These are phyloP conservation scores for Myotis pilosus DNA, from an alignment of 2,797 vertebrate species.

Conservation along the genomic window DNA sequence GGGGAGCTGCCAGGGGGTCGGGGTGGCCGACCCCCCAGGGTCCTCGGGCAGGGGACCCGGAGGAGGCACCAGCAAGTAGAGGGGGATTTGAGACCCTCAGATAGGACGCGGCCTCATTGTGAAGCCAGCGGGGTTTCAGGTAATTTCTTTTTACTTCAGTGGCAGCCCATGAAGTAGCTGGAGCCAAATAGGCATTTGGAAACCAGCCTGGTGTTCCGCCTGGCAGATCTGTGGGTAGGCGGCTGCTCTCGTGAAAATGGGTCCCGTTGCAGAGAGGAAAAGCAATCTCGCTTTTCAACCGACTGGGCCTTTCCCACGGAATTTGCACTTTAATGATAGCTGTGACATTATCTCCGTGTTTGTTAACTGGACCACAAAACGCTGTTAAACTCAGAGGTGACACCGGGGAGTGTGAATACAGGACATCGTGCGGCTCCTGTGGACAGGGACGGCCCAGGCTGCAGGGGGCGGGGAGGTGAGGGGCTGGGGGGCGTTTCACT, in stretches of 20 bases:
- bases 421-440: not conserved
- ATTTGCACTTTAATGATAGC: conserved; percentile 38
- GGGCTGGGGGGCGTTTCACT: not conserved
- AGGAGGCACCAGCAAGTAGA: not conserved
- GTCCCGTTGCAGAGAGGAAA: not conserved
- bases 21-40: not conserved
- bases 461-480: not conserved
- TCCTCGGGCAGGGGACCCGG: not conserved
- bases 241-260: not conserved
- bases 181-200: conserved; percentile 1
- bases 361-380: conserved; percentile 36
- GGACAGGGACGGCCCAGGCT: not conserved
- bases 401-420: not conserved
- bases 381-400: conserved; percentile 10
- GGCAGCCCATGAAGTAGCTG: conserved; percentile 25
- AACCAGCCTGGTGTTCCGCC: not conserved
- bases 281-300: conserved; percentile 50
- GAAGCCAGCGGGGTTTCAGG: not conserved
- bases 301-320: conserved; percentile 22
- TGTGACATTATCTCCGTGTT: conserved; percentile 34
- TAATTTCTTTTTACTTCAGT: conserved; percentile 27
- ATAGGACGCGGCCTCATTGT: not conserved
- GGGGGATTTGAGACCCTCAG: conserved; percentile 22
- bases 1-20: not conserved
- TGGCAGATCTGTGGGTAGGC: not conserved